A percentile compares a stretch with the other conserved stretches of the same genome.
phyloP scores from a whole-genome alignment of 2,113 vertebrate genomes.

The Raja brachyura region DNA sequence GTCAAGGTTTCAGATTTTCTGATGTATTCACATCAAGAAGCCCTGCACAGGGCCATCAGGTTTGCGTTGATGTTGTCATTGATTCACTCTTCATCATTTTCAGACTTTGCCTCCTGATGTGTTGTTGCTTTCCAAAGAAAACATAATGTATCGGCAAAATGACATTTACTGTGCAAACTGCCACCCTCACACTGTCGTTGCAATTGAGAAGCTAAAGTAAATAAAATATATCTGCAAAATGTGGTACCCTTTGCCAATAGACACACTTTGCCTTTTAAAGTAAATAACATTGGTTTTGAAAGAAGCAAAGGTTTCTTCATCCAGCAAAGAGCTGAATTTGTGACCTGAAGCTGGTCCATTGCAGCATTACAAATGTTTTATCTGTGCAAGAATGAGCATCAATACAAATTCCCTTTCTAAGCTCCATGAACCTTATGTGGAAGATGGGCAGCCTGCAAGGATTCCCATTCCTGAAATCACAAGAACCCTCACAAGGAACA shows the following conservation, averaged over 20 bases:
- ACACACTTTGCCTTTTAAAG: slow-evolving; percentile 33
- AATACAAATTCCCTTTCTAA: not conserved
- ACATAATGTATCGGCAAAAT: not conserved
- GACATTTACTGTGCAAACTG: not conserved
- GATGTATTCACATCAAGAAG: not conserved
- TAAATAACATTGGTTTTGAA: slow-evolving; percentile 22
- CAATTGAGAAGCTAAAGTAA: slow-evolving; percentile 18
- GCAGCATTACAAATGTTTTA: too few relatives aligned
- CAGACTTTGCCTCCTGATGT: not conserved
- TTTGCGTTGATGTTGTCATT: not conserved
- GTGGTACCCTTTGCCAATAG: slow-evolving; percentile 1
- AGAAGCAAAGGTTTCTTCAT: not conserved
- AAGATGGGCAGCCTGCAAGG: too few relatives aligned
- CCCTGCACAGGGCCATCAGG: not conserved
- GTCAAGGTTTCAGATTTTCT: not conserved
- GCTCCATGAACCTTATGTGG: not conserved
- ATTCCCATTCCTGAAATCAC: not conserved
- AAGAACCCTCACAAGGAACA: not conserved
- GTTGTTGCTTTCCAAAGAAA: slow-evolving; percentile 14
- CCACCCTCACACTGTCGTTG: slow-evolving; percentile 33
- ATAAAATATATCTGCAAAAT: not conserved
- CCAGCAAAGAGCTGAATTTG: not conserved
- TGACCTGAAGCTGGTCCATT: not conserved
- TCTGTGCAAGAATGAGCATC: not conserved
- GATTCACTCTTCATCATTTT: not conserved